Conservation (phyloP, 2,113 vertebrate species). For the Muscicapa adusta region DNA sequence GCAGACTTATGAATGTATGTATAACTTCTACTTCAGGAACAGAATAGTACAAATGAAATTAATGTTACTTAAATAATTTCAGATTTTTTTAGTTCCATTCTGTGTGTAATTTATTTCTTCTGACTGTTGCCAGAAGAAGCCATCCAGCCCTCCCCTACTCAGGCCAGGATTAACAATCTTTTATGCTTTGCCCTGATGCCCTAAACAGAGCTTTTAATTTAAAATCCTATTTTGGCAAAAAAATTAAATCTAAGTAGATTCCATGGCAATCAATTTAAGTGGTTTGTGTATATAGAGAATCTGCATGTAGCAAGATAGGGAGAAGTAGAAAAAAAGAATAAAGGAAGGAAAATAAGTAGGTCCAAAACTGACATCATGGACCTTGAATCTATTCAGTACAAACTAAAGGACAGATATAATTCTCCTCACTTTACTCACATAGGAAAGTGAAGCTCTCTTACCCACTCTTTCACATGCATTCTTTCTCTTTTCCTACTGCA, state of each 20-base stretch:
- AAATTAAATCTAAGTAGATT: background rate
- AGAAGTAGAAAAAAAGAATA: background rate
- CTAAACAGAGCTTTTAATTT: background rate
- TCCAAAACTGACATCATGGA: background rate
- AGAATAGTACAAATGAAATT: background rate
- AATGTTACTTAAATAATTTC: background rate
- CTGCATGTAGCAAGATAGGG: background rate
- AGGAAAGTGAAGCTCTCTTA: background rate
- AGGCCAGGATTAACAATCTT: background rate
- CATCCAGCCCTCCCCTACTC: background rate
- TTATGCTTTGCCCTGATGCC: background rate
- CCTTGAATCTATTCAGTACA: background rate
- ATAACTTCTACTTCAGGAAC: background rate
- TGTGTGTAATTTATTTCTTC: background rate
- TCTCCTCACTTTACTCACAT: background rate
- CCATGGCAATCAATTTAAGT: background rate
- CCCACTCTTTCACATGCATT: background rate
- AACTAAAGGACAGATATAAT: background rate
- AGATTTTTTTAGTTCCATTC: background rate
- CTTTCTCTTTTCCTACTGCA: background rate
- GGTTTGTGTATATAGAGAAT: background rate
- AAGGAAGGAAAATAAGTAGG: background rate
- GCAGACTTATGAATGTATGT: background rate
- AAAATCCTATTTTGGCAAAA: background rate
- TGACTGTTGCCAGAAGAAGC: background rate